phyloP scores from a whole-genome alignment of 2,888 invertebrate species.

The Hymenopus coronatus region DNA sequence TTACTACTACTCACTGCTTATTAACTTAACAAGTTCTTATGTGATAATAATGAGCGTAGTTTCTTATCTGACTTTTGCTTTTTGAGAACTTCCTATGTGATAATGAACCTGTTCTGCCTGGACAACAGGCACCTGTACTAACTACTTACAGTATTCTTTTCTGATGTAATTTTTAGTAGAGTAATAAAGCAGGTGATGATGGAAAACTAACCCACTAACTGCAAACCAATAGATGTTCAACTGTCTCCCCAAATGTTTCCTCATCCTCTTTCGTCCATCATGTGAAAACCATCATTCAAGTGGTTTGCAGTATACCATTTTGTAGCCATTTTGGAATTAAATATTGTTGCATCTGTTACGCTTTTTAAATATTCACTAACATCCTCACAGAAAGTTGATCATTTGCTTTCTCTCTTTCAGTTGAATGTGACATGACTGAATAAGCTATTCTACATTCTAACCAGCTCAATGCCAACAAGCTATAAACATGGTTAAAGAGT shows the following conservation, averaged over 20 bases:
- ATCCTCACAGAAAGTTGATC: too few species aligned
- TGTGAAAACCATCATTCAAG: background rate
- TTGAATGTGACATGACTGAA: too few species aligned
- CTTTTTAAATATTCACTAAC: constrained; percentile 12
- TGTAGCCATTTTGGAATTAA: background rate
- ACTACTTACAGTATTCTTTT: constrained; percentile 29
- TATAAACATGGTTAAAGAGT: too few species aligned
- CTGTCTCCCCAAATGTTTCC: background rate
- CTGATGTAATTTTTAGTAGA: constrained; percentile 34
- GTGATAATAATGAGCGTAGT: background rate
- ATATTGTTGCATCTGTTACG: background rate
- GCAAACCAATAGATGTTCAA: background rate
- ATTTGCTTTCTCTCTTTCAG: too few species aligned
- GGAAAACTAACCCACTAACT: constrained; percentile 18
- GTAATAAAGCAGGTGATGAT: constrained; percentile 33
- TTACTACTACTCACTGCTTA: background rate
- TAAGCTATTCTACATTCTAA: too few species aligned
- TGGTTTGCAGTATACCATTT: background rate
- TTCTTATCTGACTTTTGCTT: background rate
- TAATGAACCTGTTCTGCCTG: constrained; percentile 30
- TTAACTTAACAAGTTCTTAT: background rate
- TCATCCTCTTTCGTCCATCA: background rate
- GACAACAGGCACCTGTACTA: constrained; percentile 30
- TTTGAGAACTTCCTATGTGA: constrained; percentile 31
- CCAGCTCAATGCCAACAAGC: too few species aligned